These are phyloP conservation scores for Trogon melanurus DNA, from an alignment of 2,113 vertebrate genomes.

Conservation along the genomic window DNA sequence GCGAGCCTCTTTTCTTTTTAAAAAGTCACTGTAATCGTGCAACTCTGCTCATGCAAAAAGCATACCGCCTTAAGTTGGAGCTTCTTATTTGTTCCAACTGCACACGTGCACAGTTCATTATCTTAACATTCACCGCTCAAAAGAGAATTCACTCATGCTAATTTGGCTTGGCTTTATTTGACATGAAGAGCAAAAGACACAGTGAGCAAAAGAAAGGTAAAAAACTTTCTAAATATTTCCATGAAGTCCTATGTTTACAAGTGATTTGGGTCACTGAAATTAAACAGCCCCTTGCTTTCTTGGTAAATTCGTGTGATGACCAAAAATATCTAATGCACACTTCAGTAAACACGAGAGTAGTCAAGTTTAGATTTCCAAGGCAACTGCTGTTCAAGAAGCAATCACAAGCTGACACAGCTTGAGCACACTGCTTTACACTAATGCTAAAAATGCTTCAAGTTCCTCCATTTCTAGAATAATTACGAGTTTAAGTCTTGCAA, in stretches of 20 bases:
- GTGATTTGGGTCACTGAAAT: background rate
- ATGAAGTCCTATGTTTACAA: background rate
- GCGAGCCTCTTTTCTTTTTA: conserved; percentile 25
- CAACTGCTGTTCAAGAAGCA: background rate
- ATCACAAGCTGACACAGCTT: background rate
- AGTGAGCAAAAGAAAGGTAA: conserved; percentile 21
- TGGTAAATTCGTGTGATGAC: background rate
- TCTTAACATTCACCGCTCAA: background rate
- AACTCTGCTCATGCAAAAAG: conserved; percentile 66
- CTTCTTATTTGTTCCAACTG: conserved; percentile 14
- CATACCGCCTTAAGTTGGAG: conserved; percentile 32
- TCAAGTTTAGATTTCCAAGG: background rate
- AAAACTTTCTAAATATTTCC: background rate
- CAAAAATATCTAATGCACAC: background rate
- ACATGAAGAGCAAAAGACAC: conserved; percentile 13
- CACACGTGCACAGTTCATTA: conserved; percentile 9
- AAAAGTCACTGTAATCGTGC: conserved; percentile 38
- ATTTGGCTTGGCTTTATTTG: conserved; percentile 2
- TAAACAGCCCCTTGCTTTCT: background rate
- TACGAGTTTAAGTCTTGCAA: background rate
- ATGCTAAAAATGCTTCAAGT: background rate
- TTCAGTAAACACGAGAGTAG: background rate
- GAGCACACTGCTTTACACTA: background rate
- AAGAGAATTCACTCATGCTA: background rate
- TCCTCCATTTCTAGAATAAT: background rate